A percentile compares a stretch with the other conserved stretches of the same genome.
phyloP scores from a whole-genome alignment of 2,888 invertebrate genomes.

The Tyria jacobaeae region DNA sequence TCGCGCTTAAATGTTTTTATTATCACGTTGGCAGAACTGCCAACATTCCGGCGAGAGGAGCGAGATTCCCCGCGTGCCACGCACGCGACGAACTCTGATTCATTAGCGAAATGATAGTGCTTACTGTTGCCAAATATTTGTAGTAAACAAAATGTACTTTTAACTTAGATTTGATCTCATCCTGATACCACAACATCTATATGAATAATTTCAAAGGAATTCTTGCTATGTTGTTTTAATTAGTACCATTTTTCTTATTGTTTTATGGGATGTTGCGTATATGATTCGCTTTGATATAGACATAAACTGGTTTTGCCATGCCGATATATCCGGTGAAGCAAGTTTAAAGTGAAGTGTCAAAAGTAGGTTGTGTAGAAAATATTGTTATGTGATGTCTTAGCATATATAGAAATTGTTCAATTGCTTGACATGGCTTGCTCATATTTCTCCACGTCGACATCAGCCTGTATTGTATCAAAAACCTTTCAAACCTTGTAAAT shows the following conservation, averaged over 20 bases:
- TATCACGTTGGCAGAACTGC: conserved; percentile 54
- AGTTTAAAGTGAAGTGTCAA: too few relatives aligned
- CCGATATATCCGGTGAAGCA: too few relatives aligned
- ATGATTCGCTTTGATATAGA: conserved; percentile 1
- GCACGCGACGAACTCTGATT: conserved; percentile 53
- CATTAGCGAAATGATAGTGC: conserved; percentile 56
- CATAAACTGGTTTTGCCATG: neutral
- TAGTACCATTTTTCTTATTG: conserved; percentile 12
- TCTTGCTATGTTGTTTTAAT: conserved; percentile 15
- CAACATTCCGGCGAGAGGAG: conserved; percentile 48
- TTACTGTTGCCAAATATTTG: conserved; percentile 51
- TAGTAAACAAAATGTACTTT: conserved; percentile 46
- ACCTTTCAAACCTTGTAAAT: too few relatives aligned
- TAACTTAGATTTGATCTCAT: conserved; percentile 36
- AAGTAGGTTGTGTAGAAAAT: too few relatives aligned
- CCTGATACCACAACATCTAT: conserved; percentile 16
- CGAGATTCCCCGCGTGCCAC: conserved; percentile 49
- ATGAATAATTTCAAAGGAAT: conserved; percentile 41
- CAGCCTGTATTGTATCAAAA: too few relatives aligned
- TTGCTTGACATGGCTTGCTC: neutral
- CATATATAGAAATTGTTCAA: neutral
- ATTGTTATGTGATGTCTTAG: neutral
- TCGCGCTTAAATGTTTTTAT: conserved; percentile 37
- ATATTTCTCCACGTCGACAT: neutral
- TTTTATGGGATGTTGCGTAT: conserved; percentile 8